Base-by-base conservation (phyloP, 2,797 vertebrate species). In the Ctenopoma kingsleyae region DNA sequence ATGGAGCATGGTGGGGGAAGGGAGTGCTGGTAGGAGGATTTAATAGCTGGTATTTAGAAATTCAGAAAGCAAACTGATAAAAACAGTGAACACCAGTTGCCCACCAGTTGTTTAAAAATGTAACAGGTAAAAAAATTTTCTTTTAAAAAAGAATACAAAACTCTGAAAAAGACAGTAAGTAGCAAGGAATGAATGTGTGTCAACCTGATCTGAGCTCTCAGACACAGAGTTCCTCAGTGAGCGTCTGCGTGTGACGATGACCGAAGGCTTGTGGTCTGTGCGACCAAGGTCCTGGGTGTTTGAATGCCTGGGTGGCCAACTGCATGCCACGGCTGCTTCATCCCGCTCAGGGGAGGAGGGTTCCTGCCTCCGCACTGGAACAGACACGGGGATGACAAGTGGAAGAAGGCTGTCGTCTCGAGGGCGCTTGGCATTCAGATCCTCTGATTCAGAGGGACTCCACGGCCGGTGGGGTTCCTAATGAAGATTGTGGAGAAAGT, bases 361-460 rank as follows among this genome's bases (percentile, higher is more conserved):
- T 5, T 96, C 96, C 59, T 93, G 89, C 72, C 93, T 91, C 67
- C 93, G 95, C 67, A 99, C 98, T 0, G 98, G 98, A 56, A 99
- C 98, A 0, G 98, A 99, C 47, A 99, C 98, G 0, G 98, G 98
- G 87, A 99, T 98, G 82, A 99, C 96, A 35, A 99, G 95, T 2
- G 98, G 98, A 13, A 95, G 82, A 3, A 99, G 93, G 69, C 92
- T 95, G 75, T 98, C 97, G 27, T 98, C 97, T 20, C 95, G 93
- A 0, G 89, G 64, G 67, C 93, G 94, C 90, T 97, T 98, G 47
- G 92, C 71, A 32, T 86, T 85, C 57, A 93, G 83, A 20, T 91
- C 87, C 67, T 94, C 88, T 0, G 81, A 85, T 56, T 84, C 81
- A 0, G 85, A 10, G 15, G 94, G 91, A 67, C 91, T 94, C 94